Base-by-base conservation (phyloP, 2,888 invertebrate genomes). In the Tachystola acroxantha region DNA sequence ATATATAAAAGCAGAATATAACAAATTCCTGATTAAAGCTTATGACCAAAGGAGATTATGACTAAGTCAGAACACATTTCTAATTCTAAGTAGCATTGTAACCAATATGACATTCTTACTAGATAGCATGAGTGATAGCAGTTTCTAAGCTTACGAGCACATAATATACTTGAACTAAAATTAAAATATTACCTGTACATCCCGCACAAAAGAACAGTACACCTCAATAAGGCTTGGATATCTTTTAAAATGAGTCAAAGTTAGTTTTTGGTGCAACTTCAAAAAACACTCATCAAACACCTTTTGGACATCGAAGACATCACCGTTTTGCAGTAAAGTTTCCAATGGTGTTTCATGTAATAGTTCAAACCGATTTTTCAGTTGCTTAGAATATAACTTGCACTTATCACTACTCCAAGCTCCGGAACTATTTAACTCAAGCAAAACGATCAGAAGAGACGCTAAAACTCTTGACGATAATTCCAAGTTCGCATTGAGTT, bases 201-300 rank as follows among this genome's bases (percentile, higher is more conserved):
- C 50, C 13, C 53, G 48, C 7, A 75, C 40, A 10, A 85, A 39
- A 16, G 46, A 43, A 43, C 53, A 66, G 44, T 81, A 85, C 0
- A 73, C 74, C 49, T 77, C 71, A 43, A 81, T 54, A 32, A 73
- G 64, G 2, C 65, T 64, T 12, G 84, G 85, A 55, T 76, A 75
- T 39, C 62, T 72, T 41, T 77, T 82, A 29, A 76, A 76, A 42
- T 72, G 57, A 24, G 66, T 55, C 11, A 54, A 35, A 38, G 69
- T 71, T 36, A 82, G 48, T 51, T 68, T 81, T 31, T 48, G 51
- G 46, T 80, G 76, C 13, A 84, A 46, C 16, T 64, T 59, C 35
- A 61, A 64, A 32, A 84, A 57, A 30, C 68, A 61, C 13, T 54
- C 60, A 42, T 85, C 71, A 53, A 80, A 84, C 24, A 85, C 50